Percentiles rank a stretch among this genome's conserved stretches.
Conservation (phyloP, 2,113 vertebrate genomes). For the Sylvietta virens region DNA sequence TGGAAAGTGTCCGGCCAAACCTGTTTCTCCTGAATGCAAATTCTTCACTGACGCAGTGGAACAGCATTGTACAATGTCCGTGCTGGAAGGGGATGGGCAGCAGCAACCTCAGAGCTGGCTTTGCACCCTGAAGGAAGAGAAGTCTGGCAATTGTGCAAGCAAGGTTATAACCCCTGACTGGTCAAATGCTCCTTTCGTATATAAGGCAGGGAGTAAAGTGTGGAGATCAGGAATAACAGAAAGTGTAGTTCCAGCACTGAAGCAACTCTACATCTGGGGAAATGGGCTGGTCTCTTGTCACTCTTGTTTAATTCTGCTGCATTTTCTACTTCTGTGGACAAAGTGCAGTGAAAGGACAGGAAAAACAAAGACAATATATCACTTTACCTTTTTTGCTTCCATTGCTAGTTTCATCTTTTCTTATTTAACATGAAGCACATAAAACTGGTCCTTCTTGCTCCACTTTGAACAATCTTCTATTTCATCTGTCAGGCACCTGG, state of each 20-base stretch:
- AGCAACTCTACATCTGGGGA: neutral
- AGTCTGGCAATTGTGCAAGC: neutral
- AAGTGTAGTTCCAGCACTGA: neutral
- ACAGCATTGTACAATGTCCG: fast-evolving
- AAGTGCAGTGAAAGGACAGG: neutral
- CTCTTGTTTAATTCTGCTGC: neutral
- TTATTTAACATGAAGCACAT: neutral
- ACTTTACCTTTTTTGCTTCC: neutral
- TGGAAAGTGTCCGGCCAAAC: neutral
- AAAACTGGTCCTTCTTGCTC: neutral
- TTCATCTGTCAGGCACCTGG: neutral
- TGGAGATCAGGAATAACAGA: neutral
- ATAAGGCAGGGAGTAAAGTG: neutral
- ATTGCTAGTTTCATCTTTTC: neutral
- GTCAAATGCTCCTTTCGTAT: neutral
- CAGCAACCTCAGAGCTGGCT: neutral
- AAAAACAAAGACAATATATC: neutral
- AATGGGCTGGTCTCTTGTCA: neutral
- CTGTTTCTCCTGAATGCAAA: conserved; percentile 54
- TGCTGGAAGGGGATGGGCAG: conserved; percentile 2
- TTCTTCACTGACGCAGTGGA: neutral
- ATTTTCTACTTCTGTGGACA: neutral
- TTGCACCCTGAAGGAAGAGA: neutral
- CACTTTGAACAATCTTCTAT: neutral
- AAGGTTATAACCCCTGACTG: neutral